phyloP scores from a whole-genome alignment of 2,113 vertebrate species.

The Lagopus leucura region DNA sequence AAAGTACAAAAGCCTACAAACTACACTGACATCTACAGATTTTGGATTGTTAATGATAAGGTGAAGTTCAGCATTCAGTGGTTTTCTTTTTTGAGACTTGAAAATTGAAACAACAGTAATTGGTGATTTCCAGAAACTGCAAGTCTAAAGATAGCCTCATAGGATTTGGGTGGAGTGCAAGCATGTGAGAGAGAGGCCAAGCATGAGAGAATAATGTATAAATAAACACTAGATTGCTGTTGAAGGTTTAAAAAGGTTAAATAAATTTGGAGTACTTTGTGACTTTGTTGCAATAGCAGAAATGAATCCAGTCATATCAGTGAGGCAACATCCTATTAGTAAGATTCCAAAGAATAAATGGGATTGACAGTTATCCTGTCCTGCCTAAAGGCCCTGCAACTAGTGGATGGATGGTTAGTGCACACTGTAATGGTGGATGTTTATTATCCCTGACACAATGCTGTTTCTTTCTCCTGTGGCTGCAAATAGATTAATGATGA shows the following conservation, averaged over 20 bases:
- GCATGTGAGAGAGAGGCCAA: neutral
- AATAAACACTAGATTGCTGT: neutral
- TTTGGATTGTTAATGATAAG: neutral
- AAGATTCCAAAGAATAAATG: neutral
- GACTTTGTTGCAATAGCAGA: neutral
- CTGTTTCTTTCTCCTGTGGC: neutral
- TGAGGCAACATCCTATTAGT: neutral
- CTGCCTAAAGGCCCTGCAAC: neutral
- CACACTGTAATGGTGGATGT: neutral
- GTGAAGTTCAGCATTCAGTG: neutral
- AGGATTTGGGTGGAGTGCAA: neutral
- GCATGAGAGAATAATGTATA: conserved; percentile 11
- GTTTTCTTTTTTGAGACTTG: neutral
- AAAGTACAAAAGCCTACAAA: neutral
- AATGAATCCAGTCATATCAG: neutral
- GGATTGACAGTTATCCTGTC: neutral
- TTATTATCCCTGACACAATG: neutral
- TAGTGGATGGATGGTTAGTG: neutral
- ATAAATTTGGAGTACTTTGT: neutral
- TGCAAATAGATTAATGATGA: neutral
- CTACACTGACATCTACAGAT: neutral
- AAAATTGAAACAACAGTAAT: neutral
- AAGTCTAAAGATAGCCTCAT: neutral
- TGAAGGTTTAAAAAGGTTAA: neutral
- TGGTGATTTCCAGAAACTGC: neutral